Percentiles rank a stretch among this genome's conserved stretches.
phyloP scores from a whole-genome alignment of 2,888 invertebrate genomes.

The Alloplasta piceator region DNA sequence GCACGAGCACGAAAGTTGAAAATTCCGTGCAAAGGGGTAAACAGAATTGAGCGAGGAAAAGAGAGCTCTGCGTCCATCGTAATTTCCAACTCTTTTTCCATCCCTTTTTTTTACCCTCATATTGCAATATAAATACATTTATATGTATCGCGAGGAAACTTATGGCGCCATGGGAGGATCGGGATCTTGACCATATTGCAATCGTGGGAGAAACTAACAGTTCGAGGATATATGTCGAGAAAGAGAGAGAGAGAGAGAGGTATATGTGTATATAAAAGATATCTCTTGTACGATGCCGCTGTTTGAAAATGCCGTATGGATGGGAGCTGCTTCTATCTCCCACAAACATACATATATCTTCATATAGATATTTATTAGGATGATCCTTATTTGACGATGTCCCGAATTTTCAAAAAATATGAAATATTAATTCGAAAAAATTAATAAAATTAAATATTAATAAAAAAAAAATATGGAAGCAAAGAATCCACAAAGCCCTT shows the following conservation, averaged over 20 bases:
- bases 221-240: slow-evolving; percentile 11
- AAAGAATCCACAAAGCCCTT: too few relatives aligned
- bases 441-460: too few relatives aligned
- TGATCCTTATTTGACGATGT: too few relatives aligned
- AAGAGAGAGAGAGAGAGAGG: slow-evolving; percentile 8
- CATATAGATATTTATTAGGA: too few relatives aligned
- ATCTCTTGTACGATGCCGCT: too few relatives aligned
- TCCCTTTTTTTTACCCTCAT: slow-evolving; percentile 9
- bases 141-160: slow-evolving; percentile 20
- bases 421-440: too few relatives aligned
- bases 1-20: neutral
- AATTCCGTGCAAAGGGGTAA: slow-evolving; percentile 29
- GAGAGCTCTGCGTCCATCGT: neutral
- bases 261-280: too few relatives aligned
- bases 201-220: slow-evolving; percentile 36
- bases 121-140: neutral
- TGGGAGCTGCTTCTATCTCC: too few relatives aligned
- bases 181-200: neutral
- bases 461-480: too few relatives aligned
- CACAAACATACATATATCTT: too few relatives aligned
- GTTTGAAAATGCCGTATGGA: too few relatives aligned
- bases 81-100: slow-evolving; percentile 28
- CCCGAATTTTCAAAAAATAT: too few relatives aligned
- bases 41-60: neutral
- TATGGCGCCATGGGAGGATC: slow-evolving; percentile 27